Base-by-base conservation (phyloP, 2,113 vertebrate species). In the Phyllopteryx taeniolatus region DNA sequence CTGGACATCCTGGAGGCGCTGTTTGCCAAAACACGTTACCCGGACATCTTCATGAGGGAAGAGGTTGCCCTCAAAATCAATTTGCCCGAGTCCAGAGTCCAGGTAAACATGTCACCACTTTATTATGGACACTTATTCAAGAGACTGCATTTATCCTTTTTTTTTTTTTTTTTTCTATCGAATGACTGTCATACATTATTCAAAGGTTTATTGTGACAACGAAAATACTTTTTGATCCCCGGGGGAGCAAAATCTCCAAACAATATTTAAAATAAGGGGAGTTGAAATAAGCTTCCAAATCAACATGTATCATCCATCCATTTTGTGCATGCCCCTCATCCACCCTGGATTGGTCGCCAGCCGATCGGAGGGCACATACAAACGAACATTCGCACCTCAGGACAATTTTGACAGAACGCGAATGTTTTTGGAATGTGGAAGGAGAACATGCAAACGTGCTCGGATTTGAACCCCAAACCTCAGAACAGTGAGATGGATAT, bases 41-140 rank as follows among this genome's bases (percentile, higher is more conserved):
- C 94, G 1, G 94, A 95, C 79, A 95, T 95, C 86, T 95, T 95
- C 86, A 95, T 95, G 94, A 88, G 94, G 19, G 94, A 95, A 74
- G 94, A 95, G 74, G 94, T 95, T 72, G 94, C 94, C 8, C 91
- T 95, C 31, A 95, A 95, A 80, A 95, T 95, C 87, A 95, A 95
- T 78, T 85, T 95, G 61, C 94, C 94, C 0, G 94, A 95, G 86
- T 95, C 94, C 71, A 85, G 94, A 79, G 94, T 95, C 1, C 94
- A 95, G 94, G 94, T 95, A 81, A 81, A 22, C 56, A 5, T 5
- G 33, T 39, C 35, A 6, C 22, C 17, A 20, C 35, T 8, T n/a
- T 5, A 14, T 39, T 39, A 12, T 5, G 5, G 10, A 46, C 44
- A 35, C 14, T 10, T 35, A 53, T 68, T 68, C n/a, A 59, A 2